These are phyloP conservation scores for Archips xylosteana DNA, from an alignment of 2,888 invertebrate species.

Conservation along the genomic window DNA sequence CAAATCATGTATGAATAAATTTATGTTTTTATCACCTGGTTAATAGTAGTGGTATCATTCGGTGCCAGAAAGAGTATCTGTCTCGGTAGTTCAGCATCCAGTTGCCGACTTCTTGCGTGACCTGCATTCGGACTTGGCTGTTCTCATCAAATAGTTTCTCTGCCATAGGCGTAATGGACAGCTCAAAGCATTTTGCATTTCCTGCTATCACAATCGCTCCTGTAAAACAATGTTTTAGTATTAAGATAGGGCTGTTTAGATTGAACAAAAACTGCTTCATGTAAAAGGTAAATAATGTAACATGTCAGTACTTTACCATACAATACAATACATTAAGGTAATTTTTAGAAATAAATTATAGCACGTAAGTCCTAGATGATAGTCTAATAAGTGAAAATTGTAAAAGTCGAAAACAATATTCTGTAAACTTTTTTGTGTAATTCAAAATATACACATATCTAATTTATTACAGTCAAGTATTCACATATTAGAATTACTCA, in stretches of 20 bases:
- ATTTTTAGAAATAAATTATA: too few species aligned
- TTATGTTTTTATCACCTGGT: conserved; percentile 87
- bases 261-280: too few species aligned
- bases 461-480: too few species aligned
- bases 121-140: conserved; percentile 90
- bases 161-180: conserved; percentile 92
- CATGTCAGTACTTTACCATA: too few species aligned
- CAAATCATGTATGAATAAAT: neutral
- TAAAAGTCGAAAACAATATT: too few species aligned
- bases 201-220: conserved; percentile 88
- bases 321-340: too few species aligned
- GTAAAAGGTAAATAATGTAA: too few species aligned
- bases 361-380: too few species aligned
- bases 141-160: conserved; percentile 95
- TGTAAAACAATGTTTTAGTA: conserved; percentile 47
- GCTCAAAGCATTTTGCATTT: conserved; percentile 89
- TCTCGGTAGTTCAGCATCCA: conserved; percentile 93
- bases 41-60: conserved; percentile 93
- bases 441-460: too few species aligned
- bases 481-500: too few species aligned
- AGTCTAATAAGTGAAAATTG: too few species aligned
- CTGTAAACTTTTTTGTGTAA: too few species aligned
- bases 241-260: neutral
- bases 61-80: conserved; percentile 95
- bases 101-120: conserved; percentile 90